Conservation (phyloP, 2,888 invertebrate species). For the Drosophila tanythrix region DNA sequence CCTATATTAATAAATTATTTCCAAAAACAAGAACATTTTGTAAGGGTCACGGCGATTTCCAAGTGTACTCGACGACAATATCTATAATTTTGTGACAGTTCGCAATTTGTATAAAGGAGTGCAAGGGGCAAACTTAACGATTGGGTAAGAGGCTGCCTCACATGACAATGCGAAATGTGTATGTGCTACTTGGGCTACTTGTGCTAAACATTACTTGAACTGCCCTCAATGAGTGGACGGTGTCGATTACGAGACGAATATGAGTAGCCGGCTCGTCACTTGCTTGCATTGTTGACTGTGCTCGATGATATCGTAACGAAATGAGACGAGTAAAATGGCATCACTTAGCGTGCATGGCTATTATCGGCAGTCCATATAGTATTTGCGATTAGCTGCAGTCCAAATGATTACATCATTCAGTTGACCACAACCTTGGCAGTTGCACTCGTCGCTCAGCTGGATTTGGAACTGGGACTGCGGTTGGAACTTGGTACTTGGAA, state of each 20-base stretch:
- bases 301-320: slow-evolving; percentile 42
- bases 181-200: slow-evolving; percentile 13
- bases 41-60: not conserved
- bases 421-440: slow-evolving; percentile 27
- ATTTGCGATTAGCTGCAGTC: slow-evolving; percentile 11
- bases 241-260: slow-evolving; percentile 6
- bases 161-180: slow-evolving; percentile 7
- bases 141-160: slow-evolving; percentile 39
- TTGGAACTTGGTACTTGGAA: not conserved
- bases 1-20: not conserved
- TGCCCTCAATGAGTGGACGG: slow-evolving; percentile 30
- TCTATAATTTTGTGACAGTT: slow-evolving; percentile 44
- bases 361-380: slow-evolving; percentile 29
- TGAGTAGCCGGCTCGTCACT: slow-evolving; percentile 26
- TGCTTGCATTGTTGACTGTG: slow-evolving; percentile 35
- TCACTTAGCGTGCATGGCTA: slow-evolving; percentile 35
- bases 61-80: slow-evolving; percentile 24
- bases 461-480: slow-evolving; percentile 3
- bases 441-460: slow-evolving; percentile 9
- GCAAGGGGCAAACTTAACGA: slow-evolving; percentile 6
- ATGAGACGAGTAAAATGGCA: slow-evolving; percentile 38
- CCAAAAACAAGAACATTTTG: not conserved
- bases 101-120: slow-evolving; percentile 8
- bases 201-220: slow-evolving; percentile 53
- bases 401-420: slow-evolving; percentile 27